Evolutionary conservation across 1,140 invertebrate genomes (phyloP).

Genomic region (Brachionus calyciflorus): DNA sequence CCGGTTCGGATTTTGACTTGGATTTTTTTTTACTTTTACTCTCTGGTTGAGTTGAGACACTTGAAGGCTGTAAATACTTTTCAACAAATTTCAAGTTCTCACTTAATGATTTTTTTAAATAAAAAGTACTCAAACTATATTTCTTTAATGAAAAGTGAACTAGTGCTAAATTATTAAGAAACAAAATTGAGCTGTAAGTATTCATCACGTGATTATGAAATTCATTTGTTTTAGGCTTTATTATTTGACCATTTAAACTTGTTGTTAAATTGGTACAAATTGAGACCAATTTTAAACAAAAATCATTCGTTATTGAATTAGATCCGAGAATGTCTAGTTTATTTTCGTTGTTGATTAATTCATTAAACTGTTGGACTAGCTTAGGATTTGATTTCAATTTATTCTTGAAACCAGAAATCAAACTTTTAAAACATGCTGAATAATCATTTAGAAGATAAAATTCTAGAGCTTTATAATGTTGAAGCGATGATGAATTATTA

Average conservation of each 20-base stretch:
- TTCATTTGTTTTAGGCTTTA: background rate
- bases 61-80: slow-evolving; percentile 3
- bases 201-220: background rate
- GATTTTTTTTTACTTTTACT: slow-evolving; percentile 17
- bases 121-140: slow-evolving; percentile 19
- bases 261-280: background rate
- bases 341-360: background rate
- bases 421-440: background rate
- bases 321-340: background rate
- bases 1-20: background rate
- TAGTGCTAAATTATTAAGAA: slow-evolving; percentile 37
- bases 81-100: slow-evolving; percentile 24
- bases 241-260: background rate
- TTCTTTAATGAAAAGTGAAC: slow-evolving; percentile 41
- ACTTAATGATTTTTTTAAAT: slow-evolving; percentile 14
- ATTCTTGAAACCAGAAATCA: background rate
- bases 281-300: background rate
- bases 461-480: background rate
- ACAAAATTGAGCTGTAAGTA: slow-evolving; percentile 5
- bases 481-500: background rate
- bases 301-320: background rate
- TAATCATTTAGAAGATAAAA: background rate
- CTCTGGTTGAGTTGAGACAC: background rate
- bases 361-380: background rate
- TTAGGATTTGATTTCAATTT: background rate